Evolutionary conservation across 2,888 invertebrate species (phyloP).

Genomic region (Prosapia bicincta): DNA sequence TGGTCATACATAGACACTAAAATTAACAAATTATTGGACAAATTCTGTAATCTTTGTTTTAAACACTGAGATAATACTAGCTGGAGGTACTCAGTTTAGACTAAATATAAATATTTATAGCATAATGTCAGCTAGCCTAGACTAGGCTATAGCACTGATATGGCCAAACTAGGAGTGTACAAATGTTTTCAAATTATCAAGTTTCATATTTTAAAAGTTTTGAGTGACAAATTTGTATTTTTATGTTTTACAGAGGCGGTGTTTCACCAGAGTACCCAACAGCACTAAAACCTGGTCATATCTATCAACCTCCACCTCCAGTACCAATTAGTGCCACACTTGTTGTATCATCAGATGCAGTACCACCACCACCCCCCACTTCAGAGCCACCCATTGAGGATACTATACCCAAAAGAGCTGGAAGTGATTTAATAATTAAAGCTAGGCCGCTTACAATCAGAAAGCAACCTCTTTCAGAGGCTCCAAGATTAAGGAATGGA

Average conservation of each 20-base stretch:
- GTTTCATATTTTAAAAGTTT: no score
- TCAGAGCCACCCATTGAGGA: conserved; percentile 19
- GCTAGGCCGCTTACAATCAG: conserved; percentile 80
- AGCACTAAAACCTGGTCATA: conserved; percentile 10
- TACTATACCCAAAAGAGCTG: background rate
- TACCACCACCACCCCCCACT: conserved; percentile 27
- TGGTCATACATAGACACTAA: no score
- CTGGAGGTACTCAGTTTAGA: no score
- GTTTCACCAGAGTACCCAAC: conserved; percentile 2
- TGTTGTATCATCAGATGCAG: conserved; percentile 1
- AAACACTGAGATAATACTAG: no score
- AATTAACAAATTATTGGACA: no score
- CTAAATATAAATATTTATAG: no score
- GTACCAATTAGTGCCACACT: conserved; percentile 10
- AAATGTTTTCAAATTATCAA: no score
- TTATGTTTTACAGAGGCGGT: conserved; percentile 9
- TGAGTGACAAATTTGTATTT: no score
- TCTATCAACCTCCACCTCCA: conserved; percentile 11
- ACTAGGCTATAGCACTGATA: no score
- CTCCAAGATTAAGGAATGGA: conserved; percentile 65
- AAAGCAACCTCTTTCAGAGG: conserved; percentile 75
- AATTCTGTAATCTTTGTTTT: no score
- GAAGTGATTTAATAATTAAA: conserved; percentile 54
- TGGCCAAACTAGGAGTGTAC: no score
- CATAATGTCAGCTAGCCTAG: no score